Base-by-base conservation (phyloP, 2,113 vertebrate genomes). In the Thermophis baileyi region DNA sequence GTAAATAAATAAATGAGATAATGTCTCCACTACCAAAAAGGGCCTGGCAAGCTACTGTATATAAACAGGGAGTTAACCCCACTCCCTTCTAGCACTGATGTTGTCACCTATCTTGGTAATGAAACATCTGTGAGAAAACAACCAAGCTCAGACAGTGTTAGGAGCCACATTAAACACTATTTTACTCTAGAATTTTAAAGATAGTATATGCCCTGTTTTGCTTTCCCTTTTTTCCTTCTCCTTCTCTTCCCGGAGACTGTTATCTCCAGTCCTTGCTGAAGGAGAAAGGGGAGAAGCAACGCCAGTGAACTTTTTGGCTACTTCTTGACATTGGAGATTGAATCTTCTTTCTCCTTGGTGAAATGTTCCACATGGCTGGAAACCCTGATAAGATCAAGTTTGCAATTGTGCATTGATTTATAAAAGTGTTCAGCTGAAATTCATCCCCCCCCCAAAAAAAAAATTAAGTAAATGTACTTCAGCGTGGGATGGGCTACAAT, bases 381-480 rank as follows among this genome's bases (percentile, higher is more conserved):
- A 69, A 6, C 12, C 63, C 63, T 69, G 63, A 35, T 16, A 35
- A 69, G 63, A 69, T 69, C 30, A 69, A 30, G 25, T 60, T 30
- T 60, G 57, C 57, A 60, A n/a, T 16, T 35, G 30, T 69, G 63
- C 63, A 14, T 69, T 69, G 63, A 6, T 69, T 69, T 69, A 69
- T 69, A 69, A 69, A 63, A 4, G 30, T 16, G 12, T 69, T 69
- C 4, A 16, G n/a, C 4, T 69, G 63, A 2, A 35, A 16, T 35
- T 6, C 25, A 9, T 8, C 8, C 0, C 0, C 2, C 54, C 22
- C 22, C 8, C 24, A 2, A 2, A 14, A n/a, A 2, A 2, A 14
- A n/a, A 69, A n/a, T 5, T 6, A 69, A 69, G 60, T 16, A 14
- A 69, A 69, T 69, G 12, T n/a, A n/a, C 27, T 69, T 69, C 60